phyloP scores from a whole-genome alignment of 2,888 invertebrate genomes.

The Desoria tigrina region DNA sequence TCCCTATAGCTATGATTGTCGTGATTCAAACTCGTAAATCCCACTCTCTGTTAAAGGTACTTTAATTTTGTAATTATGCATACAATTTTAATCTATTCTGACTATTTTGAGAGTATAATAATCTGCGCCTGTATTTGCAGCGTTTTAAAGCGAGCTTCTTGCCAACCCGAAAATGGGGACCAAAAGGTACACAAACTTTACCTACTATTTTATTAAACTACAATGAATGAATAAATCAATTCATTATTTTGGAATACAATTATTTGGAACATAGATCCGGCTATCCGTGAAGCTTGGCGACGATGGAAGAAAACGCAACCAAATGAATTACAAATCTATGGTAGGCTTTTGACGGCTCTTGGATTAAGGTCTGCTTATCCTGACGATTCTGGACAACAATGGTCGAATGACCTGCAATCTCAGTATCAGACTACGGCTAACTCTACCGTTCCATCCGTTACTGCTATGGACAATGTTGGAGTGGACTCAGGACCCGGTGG shows the following conservation, averaged over 20 bases:
- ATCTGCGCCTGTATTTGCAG: too few relatives aligned
- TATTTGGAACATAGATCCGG: constrained; percentile 1
- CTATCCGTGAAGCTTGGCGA: constrained; percentile 15
- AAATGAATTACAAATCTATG: too few relatives aligned
- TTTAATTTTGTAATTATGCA: neutral
- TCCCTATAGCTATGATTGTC: neutral
- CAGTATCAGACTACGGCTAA: too few relatives aligned
- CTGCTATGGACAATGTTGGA: too few relatives aligned
- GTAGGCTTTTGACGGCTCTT: too few relatives aligned
- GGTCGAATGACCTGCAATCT: too few relatives aligned
- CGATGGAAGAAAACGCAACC: constrained; percentile 17
- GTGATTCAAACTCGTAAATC: constrained; percentile 12
- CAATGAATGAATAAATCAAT: neutral
- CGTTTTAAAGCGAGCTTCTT: constrained; percentile 6
- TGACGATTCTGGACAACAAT: too few relatives aligned
- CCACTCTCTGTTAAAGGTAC: neutral
- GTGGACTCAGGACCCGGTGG: too few relatives aligned
- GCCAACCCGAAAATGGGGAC: constrained; percentile 16
- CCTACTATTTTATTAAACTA: neutral
- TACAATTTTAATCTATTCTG: neutral
- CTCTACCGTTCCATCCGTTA: too few relatives aligned
- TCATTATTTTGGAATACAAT: neutral
- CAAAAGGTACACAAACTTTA: constrained; percentile 17
- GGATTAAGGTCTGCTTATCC: too few relatives aligned
- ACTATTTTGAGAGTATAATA: too few relatives aligned